phyloP scores from a whole-genome alignment of 2,113 vertebrate genomes.

The Rhabdornis inornatus region DNA sequence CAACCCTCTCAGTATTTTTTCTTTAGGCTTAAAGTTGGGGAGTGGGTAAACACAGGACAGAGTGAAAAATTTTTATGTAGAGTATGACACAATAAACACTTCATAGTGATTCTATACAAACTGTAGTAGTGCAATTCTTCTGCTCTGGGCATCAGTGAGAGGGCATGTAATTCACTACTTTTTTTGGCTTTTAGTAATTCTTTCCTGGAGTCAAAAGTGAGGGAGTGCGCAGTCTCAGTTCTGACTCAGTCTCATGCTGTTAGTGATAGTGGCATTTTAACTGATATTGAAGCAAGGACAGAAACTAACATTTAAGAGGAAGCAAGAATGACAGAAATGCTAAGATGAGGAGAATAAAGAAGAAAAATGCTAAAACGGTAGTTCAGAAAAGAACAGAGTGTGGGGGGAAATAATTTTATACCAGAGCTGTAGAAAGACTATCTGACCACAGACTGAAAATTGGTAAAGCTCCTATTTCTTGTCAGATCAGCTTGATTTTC shows the following conservation, averaged over 20 bases:
- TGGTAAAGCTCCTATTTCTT: not conserved
- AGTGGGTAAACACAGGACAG: not conserved
- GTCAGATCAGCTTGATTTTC: not conserved
- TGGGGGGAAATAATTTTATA: not conserved
- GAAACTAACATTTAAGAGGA: conserved; percentile 4
- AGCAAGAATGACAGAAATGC: conserved; percentile 14
- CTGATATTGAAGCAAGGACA: not conserved
- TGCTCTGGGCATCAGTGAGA: not conserved
- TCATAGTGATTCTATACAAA: not conserved
- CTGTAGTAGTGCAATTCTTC: not conserved
- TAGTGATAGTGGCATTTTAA: conserved; percentile 35
- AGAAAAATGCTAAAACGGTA: not conserved
- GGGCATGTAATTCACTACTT: not conserved
- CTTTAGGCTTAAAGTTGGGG: not conserved
- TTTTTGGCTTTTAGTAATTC: not conserved
- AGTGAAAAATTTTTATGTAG: not conserved
- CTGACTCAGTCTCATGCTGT: conserved; percentile 33
- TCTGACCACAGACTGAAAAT: conserved; percentile 8
- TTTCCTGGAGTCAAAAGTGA: not conserved
- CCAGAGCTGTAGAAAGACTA: not conserved
- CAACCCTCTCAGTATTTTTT: not conserved
- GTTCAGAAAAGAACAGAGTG: not conserved
- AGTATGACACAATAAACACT: not conserved
- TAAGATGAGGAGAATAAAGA: not conserved
- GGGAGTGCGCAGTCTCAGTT: not conserved